These are phyloP conservation scores for Hyperoplus lanceolatus DNA, from an alignment of 2,797 vertebrate genomes.

Conservation along the genomic window DNA sequence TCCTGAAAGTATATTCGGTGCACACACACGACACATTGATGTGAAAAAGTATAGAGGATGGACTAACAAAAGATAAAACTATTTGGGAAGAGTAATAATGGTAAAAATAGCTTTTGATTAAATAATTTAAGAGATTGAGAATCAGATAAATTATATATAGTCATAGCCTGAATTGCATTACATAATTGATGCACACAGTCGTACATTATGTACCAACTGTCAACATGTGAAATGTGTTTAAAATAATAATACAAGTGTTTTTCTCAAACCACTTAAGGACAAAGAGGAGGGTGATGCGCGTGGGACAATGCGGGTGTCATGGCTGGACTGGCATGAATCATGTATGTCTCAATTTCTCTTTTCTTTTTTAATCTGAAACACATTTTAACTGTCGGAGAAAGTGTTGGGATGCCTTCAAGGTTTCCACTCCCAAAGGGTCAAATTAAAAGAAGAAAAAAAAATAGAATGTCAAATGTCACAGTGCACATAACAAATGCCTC, in stretches of 20 bases:
- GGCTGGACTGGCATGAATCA: constrained; percentile 69
- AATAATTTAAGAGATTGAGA: constrained; percentile 82
- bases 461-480: constrained; percentile 74
- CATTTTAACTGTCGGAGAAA: constrained; percentile 69
- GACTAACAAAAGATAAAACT: constrained; percentile 79
- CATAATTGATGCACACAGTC: constrained; percentile 83
- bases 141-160: constrained; percentile 84
- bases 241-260: constrained; percentile 82
- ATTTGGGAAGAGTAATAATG: constrained; percentile 77
- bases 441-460: constrained; percentile 40
- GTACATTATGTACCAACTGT: constrained; percentile 85
- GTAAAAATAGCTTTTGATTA: constrained; percentile 80
- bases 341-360: constrained; percentile 53
- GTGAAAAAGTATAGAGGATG: constrained; percentile 45
- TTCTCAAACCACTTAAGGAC: constrained; percentile 80
- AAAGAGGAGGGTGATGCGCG: constrained; percentile 60
- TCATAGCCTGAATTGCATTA: constrained; percentile 81
- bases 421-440: constrained; percentile 59
- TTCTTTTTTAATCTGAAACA: constrained; percentile 51
- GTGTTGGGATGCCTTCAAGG: constrained; percentile 71
- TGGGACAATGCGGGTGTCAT: constrained; percentile 70
- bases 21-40: constrained; percentile 48
- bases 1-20: constrained; percentile 41
- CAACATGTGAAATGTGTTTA: constrained; percentile 84
- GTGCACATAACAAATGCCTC: constrained; percentile 59